phyloP scores from a whole-genome alignment of 1,140 invertebrate genomes.

The Sycophila sp. region DNA sequence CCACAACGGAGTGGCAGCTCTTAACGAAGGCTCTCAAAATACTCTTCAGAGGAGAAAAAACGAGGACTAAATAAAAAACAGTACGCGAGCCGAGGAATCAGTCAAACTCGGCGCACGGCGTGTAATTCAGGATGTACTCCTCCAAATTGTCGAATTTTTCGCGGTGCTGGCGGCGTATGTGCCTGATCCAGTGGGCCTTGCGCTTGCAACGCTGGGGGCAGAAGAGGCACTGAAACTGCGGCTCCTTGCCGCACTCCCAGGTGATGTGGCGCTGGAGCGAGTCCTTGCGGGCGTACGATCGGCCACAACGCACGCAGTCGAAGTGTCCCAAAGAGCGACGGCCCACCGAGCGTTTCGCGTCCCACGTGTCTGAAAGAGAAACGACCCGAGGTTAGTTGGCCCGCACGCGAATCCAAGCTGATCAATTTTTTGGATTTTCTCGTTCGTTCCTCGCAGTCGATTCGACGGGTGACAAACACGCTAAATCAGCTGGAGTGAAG shows the following conservation, averaged over 20 bases:
- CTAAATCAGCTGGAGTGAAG: too few relatives aligned
- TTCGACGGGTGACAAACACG: too few relatives aligned
- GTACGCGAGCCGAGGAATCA: background rate
- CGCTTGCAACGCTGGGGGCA: conserved; percentile 72
- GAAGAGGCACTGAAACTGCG: conserved; percentile 74
- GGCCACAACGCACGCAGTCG: conserved; percentile 70
- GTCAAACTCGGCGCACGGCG: conserved; percentile 10
- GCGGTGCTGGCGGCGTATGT: conserved; percentile 69
- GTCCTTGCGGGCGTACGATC: conserved; percentile 74
- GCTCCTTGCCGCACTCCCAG: conserved; percentile 76
- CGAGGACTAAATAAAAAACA: background rate
- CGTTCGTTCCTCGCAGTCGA: too few relatives aligned
- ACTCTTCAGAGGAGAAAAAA: too few relatives aligned
- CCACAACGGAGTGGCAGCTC: too few relatives aligned
- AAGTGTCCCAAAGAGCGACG: conserved; percentile 60
- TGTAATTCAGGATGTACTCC: conserved; percentile 49
- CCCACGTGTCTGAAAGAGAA: background rate
- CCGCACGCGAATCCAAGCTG: too few relatives aligned
- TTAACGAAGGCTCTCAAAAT: too few relatives aligned
- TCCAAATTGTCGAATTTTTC: conserved; percentile 64
- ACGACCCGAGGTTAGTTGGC: too few relatives aligned
- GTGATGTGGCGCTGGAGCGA: conserved; percentile 73
- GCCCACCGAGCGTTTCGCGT: background rate
- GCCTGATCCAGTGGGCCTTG: conserved; percentile 70
- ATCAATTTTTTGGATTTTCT: too few relatives aligned